Conservation (phyloP, 1,140 invertebrate species). For the Wiebesia pumilae region DNA sequence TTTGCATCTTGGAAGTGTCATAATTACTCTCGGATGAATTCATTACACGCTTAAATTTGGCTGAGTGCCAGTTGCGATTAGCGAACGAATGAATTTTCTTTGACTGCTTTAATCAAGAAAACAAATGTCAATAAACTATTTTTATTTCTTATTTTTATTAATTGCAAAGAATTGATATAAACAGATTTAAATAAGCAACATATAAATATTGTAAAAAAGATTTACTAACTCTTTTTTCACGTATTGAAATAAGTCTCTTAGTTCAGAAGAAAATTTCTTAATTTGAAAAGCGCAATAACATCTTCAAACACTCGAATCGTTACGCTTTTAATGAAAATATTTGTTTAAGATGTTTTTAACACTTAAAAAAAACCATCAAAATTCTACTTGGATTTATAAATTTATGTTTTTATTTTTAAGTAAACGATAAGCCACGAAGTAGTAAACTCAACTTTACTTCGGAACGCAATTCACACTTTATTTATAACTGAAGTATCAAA, state of each 20-base stretch:
- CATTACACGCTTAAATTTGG: not conserved
- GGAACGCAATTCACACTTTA: not conserved
- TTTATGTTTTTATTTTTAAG: not conserved
- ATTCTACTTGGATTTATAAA: not conserved
- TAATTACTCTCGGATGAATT: not conserved
- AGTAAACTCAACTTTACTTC: not conserved
- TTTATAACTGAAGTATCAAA: conserved; percentile 16
- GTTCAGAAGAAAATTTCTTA: not conserved
- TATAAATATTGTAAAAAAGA: too few relatives aligned
- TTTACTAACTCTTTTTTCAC: not conserved
- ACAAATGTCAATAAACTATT: not conserved
- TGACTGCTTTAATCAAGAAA: not conserved
- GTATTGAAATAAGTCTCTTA: not conserved
- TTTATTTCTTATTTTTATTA: not conserved
- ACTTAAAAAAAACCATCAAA: not conserved
- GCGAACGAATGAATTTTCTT: not conserved
- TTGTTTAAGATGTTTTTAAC: not conserved
- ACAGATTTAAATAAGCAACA: too few relatives aligned
- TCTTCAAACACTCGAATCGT: not conserved
- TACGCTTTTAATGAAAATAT: not conserved
- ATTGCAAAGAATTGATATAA: too few relatives aligned
- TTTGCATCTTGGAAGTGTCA: not conserved
- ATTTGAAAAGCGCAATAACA: not conserved
- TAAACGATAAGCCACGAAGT: not conserved
- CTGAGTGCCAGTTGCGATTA: not conserved